These are phyloP conservation scores for Phlogophora meticulosa DNA, from an alignment of 2,888 invertebrate genomes.

Conservation along the genomic window DNA sequence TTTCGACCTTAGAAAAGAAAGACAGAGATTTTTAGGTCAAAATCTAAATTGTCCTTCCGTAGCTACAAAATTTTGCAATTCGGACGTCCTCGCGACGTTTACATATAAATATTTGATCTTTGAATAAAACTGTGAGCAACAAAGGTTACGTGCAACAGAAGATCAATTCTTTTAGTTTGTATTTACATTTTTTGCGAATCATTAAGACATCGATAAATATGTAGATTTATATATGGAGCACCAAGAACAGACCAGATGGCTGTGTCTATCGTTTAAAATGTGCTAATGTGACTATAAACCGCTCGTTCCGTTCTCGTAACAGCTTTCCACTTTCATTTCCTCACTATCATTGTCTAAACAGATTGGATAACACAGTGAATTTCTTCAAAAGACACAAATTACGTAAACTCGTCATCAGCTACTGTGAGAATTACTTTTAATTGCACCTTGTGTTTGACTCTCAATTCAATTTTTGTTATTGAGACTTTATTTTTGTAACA, in stretches of 20 bases:
- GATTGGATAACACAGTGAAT: conserved; percentile 88
- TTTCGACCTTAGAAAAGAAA: conserved; percentile 13
- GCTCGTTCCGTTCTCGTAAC: conserved; percentile 84
- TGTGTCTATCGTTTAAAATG: conserved; percentile 50
- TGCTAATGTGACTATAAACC: conserved; percentile 73
- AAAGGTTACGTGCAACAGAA: conserved; percentile 51
- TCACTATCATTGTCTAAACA: conserved; percentile 88
- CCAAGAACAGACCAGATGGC: conserved; percentile 29
- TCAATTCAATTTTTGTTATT: conserved; percentile 82
- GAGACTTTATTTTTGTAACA: conserved; percentile 80
- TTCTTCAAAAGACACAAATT: conserved; percentile 83
- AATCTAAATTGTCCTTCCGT: conserved; percentile 42
- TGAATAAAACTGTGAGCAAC: conserved; percentile 55
- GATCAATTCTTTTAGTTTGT: conserved; percentile 37
- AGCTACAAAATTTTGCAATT: conserved; percentile 31
- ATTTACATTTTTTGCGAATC: conserved; percentile 26
- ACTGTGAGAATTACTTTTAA: conserved; percentile 86
- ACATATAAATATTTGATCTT: conserved; percentile 55
- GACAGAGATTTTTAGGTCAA: conserved; percentile 21
- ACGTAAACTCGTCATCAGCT: conserved; percentile 81
- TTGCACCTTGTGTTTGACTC: conserved; percentile 80
- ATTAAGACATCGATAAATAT: conserved; percentile 56
- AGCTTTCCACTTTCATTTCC: conserved; percentile 89
- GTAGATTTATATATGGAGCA: conserved; percentile 51
- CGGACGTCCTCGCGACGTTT: conserved; percentile 52